Base-by-base conservation (phyloP, 2,113 vertebrate genomes). In the Symphodus melops region DNA sequence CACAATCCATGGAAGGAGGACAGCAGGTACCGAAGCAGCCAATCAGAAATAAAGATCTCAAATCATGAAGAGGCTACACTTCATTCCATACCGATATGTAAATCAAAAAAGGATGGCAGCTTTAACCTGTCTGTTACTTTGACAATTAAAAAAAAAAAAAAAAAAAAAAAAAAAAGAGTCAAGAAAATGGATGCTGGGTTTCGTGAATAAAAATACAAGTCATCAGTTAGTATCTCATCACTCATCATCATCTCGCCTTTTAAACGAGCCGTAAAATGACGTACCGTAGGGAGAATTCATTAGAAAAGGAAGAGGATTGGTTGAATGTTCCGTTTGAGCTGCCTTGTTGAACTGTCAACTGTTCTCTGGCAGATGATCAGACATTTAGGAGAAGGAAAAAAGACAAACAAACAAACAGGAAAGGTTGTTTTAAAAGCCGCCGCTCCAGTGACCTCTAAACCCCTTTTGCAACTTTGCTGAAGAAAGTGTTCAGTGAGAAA, bases 1-100 rank as follows among this genome's bases (percentile, higher is more conserved):
- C 85, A 87, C 74, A 86, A 84, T 77, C 77, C 20, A 75, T 52
- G 33, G 53, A 42, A 54, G 62, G 33, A 84, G 69, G 58, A 71
- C 84, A 78, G 77, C 79, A 86, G 59, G 59, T 68, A 72, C 57
- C 7, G 25, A 80, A 76, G 68, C 80, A 72, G 64, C 41, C 33
- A 4, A 53, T 72, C 62, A 58, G 59, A 41, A 59, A 72, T n/a
- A 67, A 71, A 70, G 17, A 73, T 64, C 48, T 72, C 33, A 57
- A 83, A 69, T 62, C 0, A 64, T 44, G 33, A 83, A 65, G 23
- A 77, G 69, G 33, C 77, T 48, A 48, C 59, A 65, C 68, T 65
- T 54, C 65, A 37, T 44, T 63, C 44, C 33, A 63, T 42, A 51
- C 59, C 6, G 12, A 57, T 64, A 37, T 53, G 71, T 70, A 1